phyloP scores from a whole-genome alignment of 1,140 invertebrate genomes.

The Drosophila grimshawi region DNA sequence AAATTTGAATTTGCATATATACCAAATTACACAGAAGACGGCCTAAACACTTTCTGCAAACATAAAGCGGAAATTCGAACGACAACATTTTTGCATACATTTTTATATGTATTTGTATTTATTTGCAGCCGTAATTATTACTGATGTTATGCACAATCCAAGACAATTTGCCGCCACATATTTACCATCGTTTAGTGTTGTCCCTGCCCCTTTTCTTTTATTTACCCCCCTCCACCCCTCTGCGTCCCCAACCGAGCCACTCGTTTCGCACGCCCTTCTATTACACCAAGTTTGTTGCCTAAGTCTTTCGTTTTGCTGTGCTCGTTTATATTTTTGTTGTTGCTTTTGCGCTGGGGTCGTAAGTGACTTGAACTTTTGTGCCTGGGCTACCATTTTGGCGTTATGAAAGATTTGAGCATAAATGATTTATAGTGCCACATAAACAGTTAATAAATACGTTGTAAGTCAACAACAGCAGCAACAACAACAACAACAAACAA shows the following conservation, averaged over 20 bases:
- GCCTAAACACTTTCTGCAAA: not conserved
- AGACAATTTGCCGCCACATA: conserved; percentile 43
- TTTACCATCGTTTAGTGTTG: conserved; percentile 46
- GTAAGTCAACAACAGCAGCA: conserved; percentile 18
- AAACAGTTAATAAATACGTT: conserved; percentile 64
- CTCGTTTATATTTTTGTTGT: conserved; percentile 38
- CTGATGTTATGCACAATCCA: conserved; percentile 25
- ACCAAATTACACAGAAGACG: too few species aligned
- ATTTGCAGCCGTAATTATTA: not conserved
- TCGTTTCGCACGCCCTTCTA: not conserved
- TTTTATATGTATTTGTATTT: not conserved
- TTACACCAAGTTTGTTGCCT: conserved; percentile 26
- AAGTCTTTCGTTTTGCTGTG: conserved; percentile 44
- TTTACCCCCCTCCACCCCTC: not conserved
- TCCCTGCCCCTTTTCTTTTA: not conserved
- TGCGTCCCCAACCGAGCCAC: too few species aligned
- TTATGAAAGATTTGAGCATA: conserved; percentile 40
- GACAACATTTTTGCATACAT: not conserved
- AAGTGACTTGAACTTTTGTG: conserved; percentile 65
- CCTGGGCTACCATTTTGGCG: conserved; percentile 26
- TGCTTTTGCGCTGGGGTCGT: conserved; percentile 15
- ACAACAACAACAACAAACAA: not conserved
- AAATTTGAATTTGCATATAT: too few species aligned
- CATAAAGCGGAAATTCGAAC: not conserved
- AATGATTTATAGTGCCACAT: conserved; percentile 66